Conservation (phyloP, 2,113 vertebrate genomes). For the Pituophis catenifer region DNA sequence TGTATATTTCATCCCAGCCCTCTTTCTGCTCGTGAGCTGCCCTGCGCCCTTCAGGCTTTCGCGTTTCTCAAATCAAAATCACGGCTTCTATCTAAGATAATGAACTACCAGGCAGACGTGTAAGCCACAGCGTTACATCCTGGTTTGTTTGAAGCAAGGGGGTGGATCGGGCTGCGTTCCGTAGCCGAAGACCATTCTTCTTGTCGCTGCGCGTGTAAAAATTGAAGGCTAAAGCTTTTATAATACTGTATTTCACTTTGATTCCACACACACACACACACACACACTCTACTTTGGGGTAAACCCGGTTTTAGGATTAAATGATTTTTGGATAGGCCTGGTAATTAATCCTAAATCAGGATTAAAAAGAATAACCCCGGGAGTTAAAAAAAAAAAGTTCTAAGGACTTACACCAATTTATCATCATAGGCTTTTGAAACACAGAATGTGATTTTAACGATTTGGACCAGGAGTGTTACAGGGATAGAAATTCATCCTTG, state of each 20-base stretch:
- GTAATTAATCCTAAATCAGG: not conserved
- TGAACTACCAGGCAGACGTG: not conserved
- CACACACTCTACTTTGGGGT: slow-evolving; percentile 19
- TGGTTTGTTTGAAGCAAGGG: not conserved
- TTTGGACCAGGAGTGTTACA: not conserved
- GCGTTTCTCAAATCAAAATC: not conserved
- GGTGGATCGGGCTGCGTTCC: not conserved
- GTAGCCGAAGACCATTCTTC: rapidly evolving
- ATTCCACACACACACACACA: not conserved
- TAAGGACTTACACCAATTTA: slow-evolving; percentile 3
- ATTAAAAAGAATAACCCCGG: slow-evolving; percentile 37
- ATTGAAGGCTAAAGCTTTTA: not conserved
- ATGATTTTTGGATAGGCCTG: not conserved
- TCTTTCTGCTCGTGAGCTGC: not conserved
- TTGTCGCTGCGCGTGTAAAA: not conserved
- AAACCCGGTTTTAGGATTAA: slow-evolving; percentile 32
- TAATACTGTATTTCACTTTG: slow-evolving; percentile 32
- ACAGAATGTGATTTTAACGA: not conserved
- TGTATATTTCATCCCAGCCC: not conserved
- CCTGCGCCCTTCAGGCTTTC: not conserved
- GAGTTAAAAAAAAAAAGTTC: slow-evolving; percentile 3
- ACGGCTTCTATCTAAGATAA: too few relatives aligned
- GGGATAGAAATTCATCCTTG: not conserved
- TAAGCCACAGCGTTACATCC: rapidly evolving
- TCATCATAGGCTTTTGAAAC: slow-evolving; percentile 25